Evolutionary conservation across 1,140 invertebrate genomes (phyloP), one percentile per base, ranked within the genome.

Genomic region (Calliphora vicina): DNA sequence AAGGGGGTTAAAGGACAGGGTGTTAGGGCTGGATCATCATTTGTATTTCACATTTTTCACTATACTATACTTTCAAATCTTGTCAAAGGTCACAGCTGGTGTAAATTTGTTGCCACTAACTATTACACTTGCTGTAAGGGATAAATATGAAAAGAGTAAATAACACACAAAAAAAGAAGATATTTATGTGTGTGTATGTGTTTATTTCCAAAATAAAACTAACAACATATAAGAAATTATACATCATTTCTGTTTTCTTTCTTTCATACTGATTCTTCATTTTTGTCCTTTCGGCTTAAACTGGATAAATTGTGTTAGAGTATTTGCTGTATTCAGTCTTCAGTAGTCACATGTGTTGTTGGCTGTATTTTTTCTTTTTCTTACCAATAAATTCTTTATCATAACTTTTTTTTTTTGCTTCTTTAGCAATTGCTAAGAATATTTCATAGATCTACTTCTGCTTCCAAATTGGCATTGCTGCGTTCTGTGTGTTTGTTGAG

Each of bases 91-190:
- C 35, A 25, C 74, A 78, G 74, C 74, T 78, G 74, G 74, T 78
- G 74, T 78, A 78, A 43, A 78, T 78, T 78, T 78, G 74, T 78
- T 43, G 74, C 35, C 74, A 78, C 74, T 78, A 78, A 78, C 74
- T 78, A 25, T 78, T 78, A 78, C 73, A 76, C 74, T 78, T 78
- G 74, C 73, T 35, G 1, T n/a, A 74, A 74, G 42, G 74, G n/a
- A 43, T 23, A 15, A 12, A 17, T 23, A 43, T 20, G 35, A 12
- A 10, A 78, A 45, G 35, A 12, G 10, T 15, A 20, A 23, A 78
- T 43, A 43, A 78, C 2, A 43, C 35, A 5, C 1, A 35, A 35
- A 35, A 35, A 35, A 35, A 2, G 10, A 1, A 2, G 35, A 35
- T 35, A 35, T 35, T 35, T 35, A 35, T 35, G 35, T 35, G 35